Evolutionary conservation across 2,888 invertebrate species (phyloP).

Genomic region (Platyscelio sp.): DNA sequence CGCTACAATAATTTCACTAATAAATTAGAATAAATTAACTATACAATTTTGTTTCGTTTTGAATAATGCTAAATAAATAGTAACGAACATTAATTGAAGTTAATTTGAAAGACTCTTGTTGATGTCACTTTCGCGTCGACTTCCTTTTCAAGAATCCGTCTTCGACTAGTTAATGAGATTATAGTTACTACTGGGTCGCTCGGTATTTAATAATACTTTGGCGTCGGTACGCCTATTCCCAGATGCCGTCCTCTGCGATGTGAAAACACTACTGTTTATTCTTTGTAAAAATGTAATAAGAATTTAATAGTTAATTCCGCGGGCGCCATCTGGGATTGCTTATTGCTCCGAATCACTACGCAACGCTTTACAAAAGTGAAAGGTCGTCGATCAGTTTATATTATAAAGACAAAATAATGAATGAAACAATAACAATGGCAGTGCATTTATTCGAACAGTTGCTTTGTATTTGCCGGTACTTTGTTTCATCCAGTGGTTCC

Average conservation of each 20-base stretch:
- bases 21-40: slow-evolving; percentile 67
- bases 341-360: slow-evolving; percentile 49
- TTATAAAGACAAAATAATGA: slow-evolving; percentile 19
- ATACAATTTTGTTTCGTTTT: slow-evolving; percentile 32
- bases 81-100: slow-evolving; percentile 24
- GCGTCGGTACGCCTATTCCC: slow-evolving; percentile 28
- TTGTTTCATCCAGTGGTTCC: slow-evolving; percentile 83
- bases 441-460: slow-evolving; percentile 34
- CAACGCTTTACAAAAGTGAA: slow-evolving; percentile 35
- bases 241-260: slow-evolving; percentile 3
- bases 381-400: slow-evolving; percentile 1
- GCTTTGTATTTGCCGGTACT: slow-evolving; percentile 9
- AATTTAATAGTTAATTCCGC: too few species aligned
- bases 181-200: slow-evolving; percentile 76
- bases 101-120: slow-evolving; percentile 51
- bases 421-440: slow-evolving; percentile 41
- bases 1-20: slow-evolving; percentile 45
- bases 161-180: slow-evolving; percentile 81
- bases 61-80: slow-evolving; percentile 42
- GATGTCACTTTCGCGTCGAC: slow-evolving; percentile 55
- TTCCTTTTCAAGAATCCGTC: slow-evolving; percentile 74
- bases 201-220: slow-evolving; percentile 51
- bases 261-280: background rate
- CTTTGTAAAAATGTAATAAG: too few species aligned
- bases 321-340: slow-evolving; percentile 24